Evolutionary conservation across 2,888 invertebrate genomes (phyloP).

Genomic region (Acholoe squamosa): DNA sequence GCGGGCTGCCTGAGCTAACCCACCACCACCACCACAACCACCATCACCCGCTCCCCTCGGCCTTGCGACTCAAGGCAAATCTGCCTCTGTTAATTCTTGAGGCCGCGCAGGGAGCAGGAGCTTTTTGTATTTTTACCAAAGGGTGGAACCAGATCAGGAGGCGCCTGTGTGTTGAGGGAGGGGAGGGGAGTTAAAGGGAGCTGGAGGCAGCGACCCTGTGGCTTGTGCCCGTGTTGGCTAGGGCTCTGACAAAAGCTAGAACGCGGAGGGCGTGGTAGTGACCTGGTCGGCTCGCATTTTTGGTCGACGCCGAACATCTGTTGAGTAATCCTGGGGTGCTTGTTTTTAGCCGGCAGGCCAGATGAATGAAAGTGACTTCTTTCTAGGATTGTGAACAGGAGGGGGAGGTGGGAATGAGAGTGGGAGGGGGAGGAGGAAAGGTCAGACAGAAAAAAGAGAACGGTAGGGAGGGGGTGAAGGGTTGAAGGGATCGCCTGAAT

Average conservation of each 20-base stretch:
- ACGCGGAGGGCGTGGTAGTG: slow-evolving; percentile 20
- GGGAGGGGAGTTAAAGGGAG: not conserved
- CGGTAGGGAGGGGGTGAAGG: not conserved
- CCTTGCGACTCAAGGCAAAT: not conserved
- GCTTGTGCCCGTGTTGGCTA: slow-evolving; percentile 4
- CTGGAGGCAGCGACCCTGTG: slow-evolving; percentile 18
- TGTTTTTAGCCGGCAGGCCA: not conserved
- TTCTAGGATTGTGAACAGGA: not conserved
- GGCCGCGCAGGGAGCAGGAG: not conserved
- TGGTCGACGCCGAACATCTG: slow-evolving; percentile 42
- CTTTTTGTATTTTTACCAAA: slow-evolving; percentile 25
- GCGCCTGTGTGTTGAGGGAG: not conserved
- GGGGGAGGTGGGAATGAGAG: not conserved
- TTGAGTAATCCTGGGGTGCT: slow-evolving; percentile 51
- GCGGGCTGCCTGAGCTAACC: not conserved
- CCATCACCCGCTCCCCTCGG: not conserved
- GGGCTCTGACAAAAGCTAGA: slow-evolving; percentile 9
- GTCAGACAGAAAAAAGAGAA: not conserved
- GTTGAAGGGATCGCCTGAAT: not conserved
- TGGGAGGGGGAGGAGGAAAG: not conserved
- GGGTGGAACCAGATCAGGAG: slow-evolving; percentile 7
- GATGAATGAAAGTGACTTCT: slow-evolving; percentile 55
- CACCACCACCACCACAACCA: not conserved
- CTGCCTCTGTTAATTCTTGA: not conserved
- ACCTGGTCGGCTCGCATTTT: not conserved